Conservation (phyloP, 2,113 vertebrate genomes). For the Pampusana beccarii region DNA sequence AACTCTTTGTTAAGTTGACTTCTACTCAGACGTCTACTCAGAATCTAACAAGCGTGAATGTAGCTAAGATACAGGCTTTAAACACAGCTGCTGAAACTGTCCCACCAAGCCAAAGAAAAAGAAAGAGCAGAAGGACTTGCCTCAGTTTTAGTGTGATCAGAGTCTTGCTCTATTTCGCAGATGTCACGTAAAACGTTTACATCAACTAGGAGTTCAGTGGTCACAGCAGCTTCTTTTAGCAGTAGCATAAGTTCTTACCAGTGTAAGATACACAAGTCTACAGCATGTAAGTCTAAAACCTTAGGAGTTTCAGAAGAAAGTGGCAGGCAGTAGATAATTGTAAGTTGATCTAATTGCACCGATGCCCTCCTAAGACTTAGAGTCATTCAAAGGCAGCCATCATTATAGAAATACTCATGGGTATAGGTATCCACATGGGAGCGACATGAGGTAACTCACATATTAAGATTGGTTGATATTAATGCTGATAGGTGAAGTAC, state of each 20-base stretch:
- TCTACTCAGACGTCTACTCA: background rate
- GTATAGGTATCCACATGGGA: background rate
- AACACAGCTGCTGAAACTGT: background rate
- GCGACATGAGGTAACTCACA: accelerated
- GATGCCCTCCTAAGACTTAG: background rate
- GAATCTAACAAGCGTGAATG: background rate
- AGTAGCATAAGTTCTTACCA: background rate
- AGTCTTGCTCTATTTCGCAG: background rate
- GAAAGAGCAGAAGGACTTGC: background rate
- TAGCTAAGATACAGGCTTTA: background rate
- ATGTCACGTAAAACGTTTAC: background rate
- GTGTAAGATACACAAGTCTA: background rate
- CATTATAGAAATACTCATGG: background rate
- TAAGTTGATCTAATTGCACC: background rate
- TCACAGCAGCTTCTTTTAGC: background rate
- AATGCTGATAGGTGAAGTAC: background rate
- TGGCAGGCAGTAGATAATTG: background rate
- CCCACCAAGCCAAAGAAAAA: background rate
- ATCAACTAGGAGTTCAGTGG: background rate
- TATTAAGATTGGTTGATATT: background rate
- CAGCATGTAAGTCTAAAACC: background rate
- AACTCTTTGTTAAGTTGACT: background rate
- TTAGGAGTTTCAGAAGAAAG: background rate
- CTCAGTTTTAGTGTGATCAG: background rate
- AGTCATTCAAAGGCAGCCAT: background rate